Evolutionary conservation across 2,888 invertebrate species (phyloP).

Genomic region (Drosophila conformis): DNA sequence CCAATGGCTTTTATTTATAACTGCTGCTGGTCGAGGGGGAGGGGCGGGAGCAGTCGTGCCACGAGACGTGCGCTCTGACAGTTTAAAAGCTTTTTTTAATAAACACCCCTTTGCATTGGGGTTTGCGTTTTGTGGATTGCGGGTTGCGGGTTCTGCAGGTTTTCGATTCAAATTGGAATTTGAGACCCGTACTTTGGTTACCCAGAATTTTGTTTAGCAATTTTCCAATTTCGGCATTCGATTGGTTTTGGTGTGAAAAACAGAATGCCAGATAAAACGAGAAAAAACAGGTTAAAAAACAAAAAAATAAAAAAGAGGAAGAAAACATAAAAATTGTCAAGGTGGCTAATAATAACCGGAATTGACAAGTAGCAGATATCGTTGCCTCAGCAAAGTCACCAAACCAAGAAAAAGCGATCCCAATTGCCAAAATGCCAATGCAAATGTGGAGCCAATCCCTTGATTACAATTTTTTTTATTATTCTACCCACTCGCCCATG

Average conservation of each 20-base stretch:
- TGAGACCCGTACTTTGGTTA: slow-evolving; percentile 26
- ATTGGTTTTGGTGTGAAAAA: slow-evolving; percentile 67
- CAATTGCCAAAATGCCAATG: slow-evolving; percentile 25
- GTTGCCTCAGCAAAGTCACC: not conserved
- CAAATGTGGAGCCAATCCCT: not conserved
- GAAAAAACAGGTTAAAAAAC: not conserved
- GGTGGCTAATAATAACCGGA: slow-evolving; percentile 33
- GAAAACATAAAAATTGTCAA: slow-evolving; percentile 17
- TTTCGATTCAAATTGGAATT: slow-evolving; percentile 18
- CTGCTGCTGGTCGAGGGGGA: slow-evolving; percentile 4
- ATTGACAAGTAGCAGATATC: slow-evolving; percentile 44
- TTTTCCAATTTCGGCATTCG: slow-evolving; percentile 65
- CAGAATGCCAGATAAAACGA: slow-evolving; percentile 44
- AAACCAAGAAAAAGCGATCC: not conserved
- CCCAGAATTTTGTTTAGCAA: slow-evolving; percentile 50
- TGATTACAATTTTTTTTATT: not conserved
- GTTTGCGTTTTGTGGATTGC: slow-evolving; percentile 11
- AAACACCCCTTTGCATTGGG: slow-evolving; percentile 49
- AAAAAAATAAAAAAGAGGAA: not conserved
- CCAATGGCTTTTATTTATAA: slow-evolving; percentile 72
- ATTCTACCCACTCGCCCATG: not conserved
- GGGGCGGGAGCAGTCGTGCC: slow-evolving; percentile 12
- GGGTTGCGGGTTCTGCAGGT: not conserved
- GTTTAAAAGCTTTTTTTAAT: slow-evolving; percentile 81
- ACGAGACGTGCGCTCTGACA: slow-evolving; percentile 60